Percentiles rank a stretch among this genome's conserved stretches.
These are phyloP conservation scores for Euzetes globulus DNA, from an alignment of 2,888 invertebrate genomes.

Conservation along the genomic window DNA sequence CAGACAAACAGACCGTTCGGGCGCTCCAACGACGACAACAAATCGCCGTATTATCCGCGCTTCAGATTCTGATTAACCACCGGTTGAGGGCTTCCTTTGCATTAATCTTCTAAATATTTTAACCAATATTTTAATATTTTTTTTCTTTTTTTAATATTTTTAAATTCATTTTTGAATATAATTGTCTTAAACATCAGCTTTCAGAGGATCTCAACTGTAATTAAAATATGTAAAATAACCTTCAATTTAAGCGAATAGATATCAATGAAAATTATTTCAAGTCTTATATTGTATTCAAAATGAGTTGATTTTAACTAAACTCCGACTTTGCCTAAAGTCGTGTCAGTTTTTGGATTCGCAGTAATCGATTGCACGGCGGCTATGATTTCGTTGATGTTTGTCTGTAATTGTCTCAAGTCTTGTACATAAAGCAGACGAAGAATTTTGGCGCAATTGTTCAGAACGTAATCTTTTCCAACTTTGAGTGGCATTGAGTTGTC, in stretches of 20 bases:
- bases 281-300: too few relatives aligned
- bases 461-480: slow-evolving; percentile 49
- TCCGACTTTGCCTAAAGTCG: slow-evolving; percentile 86
- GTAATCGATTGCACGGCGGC: slow-evolving; percentile 86
- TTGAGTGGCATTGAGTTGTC: slow-evolving; percentile 13
- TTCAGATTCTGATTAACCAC: neutral
- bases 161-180: neutral
- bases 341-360: slow-evolving; percentile 93
- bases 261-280: too few relatives aligned
- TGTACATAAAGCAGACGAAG: slow-evolving; percentile 72
- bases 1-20: too few relatives aligned
- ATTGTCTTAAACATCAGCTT: too few relatives aligned
- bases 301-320: slow-evolving; percentile 36
- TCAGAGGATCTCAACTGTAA: too few relatives aligned
- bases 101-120: too few relatives aligned
- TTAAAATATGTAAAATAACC: neutral
- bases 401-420: slow-evolving; percentile 77
- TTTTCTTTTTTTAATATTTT: too few relatives aligned
- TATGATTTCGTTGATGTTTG: slow-evolving; percentile 85
- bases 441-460: slow-evolving; percentile 67
- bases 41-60: neutral
- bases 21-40: neutral
- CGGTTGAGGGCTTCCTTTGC: slow-evolving; percentile 9
- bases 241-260: too few relatives aligned
- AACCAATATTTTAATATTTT: too few relatives aligned